Evolutionary conservation across 2,888 invertebrate species (phyloP), one percentile per base, ranked within the genome.

Genomic region (Troglohyphantes excavatus): DNA sequence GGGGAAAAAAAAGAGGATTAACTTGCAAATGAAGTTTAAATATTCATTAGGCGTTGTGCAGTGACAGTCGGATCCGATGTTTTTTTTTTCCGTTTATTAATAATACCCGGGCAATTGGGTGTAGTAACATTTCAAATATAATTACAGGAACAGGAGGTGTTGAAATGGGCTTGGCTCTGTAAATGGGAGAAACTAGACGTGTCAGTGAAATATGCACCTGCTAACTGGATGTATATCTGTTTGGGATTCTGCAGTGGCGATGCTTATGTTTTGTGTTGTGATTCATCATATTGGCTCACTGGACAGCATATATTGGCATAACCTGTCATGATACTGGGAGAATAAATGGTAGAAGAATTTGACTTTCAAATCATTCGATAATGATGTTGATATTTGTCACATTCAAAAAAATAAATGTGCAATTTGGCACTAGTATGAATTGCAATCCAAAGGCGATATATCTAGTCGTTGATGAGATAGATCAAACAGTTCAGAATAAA

Each of bases 1-100:
- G n/a, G n/a, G n/a, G n/a, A 53, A 39, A 39, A 39, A 39, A 7
- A 39, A 7, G 39, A 53, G n/a, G 17, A 53, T n/a, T 5, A 13
- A 53, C 53, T 7, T 7, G 53, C 53, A 53, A 2, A 33, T 33
- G 33, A 53, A 72, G 72, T 46, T 72, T 72, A 72, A 43, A 72
- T 72, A 72, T 72, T 72, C 72, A 72, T 72, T 72, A 72, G 72
- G 13, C 7, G 63, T 6, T 19, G n/a, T n/a, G 23, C 21, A 46
- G 39, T 46, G 72, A 29, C 9, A 0, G 72, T 46, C 21, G 33
- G 33, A 9, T 33, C n/a, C n/a, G 39, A 11, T 53, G 17, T 53
- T 53, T 13, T 13, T 17, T 53, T 53, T 13, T 53, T 53, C 17
- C 17, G 53, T 53, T 53, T 53, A 53, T 53, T 53, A 53, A 53